Percentiles rank a stretch among this genome's conserved stretches.
Conservation (phyloP, 2,888 invertebrate genomes). For the Microctonus hyperodae region DNA sequence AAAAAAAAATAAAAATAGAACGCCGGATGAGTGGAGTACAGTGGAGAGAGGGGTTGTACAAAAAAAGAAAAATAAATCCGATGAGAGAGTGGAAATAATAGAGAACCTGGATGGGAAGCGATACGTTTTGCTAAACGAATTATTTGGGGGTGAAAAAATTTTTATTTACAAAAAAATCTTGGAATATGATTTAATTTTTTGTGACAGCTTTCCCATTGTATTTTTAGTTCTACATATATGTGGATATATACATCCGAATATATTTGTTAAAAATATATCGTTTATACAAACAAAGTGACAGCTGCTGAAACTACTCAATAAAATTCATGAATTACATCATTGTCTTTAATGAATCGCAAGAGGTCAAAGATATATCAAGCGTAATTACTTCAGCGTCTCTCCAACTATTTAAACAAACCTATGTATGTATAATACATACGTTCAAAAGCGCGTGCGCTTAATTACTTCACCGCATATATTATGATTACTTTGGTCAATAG, state of each 20-base stretch:
- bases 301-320: background rate
- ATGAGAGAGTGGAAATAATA: constrained; percentile 26
- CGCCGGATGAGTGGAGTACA: constrained; percentile 11
- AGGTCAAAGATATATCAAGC: no score
- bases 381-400: no score
- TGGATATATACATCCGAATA: background rate
- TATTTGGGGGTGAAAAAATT: constrained; percentile 29
- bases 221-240: background rate
- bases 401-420: no score
- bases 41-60: background rate
- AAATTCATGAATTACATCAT: constrained; percentile 38
- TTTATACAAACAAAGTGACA: background rate
- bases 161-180: constrained; percentile 30
- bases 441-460: no score
- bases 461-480: no score
- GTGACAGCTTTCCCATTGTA: constrained; percentile 19
- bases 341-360: constrained; percentile 33
- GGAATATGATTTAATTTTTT: constrained; percentile 48
- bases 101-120: constrained; percentile 37
- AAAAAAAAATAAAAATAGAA: constrained; percentile 17
- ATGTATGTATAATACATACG: no score
- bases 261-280: no score
- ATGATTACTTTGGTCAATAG: no score
- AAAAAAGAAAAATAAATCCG: constrained; percentile 25
- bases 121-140: constrained; percentile 45